These are phyloP conservation scores for Esox masquinongy DNA, from an alignment of 2,797 vertebrate genomes.

Conservation along the genomic window DNA sequence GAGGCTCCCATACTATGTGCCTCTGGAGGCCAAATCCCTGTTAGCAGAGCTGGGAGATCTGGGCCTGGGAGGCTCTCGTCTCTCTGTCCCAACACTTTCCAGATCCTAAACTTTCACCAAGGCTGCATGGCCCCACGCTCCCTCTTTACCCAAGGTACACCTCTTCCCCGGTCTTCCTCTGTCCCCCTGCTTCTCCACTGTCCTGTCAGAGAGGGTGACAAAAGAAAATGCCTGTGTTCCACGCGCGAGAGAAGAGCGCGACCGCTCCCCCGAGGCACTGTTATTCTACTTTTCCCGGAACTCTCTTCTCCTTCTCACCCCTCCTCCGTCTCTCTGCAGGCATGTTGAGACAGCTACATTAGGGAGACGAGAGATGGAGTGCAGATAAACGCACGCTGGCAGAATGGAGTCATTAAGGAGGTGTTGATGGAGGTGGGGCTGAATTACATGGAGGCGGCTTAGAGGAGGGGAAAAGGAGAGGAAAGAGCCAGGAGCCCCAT, in stretches of 20 bases:
- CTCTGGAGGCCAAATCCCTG: background rate
- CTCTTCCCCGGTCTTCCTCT: background rate
- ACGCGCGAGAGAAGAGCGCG: background rate
- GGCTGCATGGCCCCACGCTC: constrained; percentile 9
- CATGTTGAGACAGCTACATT: constrained; percentile 32
- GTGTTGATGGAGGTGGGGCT: constrained; percentile 52
- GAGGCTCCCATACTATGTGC: background rate
- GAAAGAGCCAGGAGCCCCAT: constrained; percentile 9
- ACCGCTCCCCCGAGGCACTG: constrained; percentile 18
- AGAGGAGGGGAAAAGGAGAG: constrained; percentile 9
- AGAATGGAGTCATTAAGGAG: constrained; percentile 55
- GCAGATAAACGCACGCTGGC: constrained; percentile 36
- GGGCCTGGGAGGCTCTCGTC: background rate
- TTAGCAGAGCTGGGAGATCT: background rate
- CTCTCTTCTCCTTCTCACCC: background rate
- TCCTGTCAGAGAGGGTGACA: background rate
- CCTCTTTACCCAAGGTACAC: constrained; percentile 11
- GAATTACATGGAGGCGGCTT: constrained; percentile 31
- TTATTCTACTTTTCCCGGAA: background rate
- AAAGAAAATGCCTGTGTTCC: background rate
- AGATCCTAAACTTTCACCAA: constrained; percentile 18
- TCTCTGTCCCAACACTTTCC: constrained; percentile 10
- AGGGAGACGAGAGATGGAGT: constrained; percentile 44
- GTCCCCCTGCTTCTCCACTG: constrained; percentile 1
- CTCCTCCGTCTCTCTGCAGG: constrained; percentile 13